These are phyloP conservation scores for Oligia fasciuncula DNA, from an alignment of 2,888 invertebrate genomes.

Conservation along the genomic window DNA sequence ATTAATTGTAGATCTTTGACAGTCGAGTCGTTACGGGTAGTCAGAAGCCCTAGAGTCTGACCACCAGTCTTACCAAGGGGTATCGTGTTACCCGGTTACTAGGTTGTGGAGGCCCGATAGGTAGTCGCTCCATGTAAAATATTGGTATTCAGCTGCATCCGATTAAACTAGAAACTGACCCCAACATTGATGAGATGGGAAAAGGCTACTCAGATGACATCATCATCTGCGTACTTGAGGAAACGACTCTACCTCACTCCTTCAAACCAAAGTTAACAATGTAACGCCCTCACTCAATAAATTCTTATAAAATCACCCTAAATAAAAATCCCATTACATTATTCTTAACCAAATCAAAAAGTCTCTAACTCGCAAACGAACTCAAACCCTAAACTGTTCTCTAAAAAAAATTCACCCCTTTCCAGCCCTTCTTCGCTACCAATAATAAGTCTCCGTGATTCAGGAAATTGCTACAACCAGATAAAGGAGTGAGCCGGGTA, in stretches of 20 bases:
- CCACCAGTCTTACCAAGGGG: neutral
- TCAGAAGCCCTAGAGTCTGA: neutral
- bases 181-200: no score
- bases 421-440: slow-evolving; percentile 49
- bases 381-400: slow-evolving; percentile 22
- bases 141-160: no score
- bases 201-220: no score
- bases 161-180: no score
- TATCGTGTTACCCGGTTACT: neutral
- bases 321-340: slow-evolving; percentile 34
- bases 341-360: slow-evolving; percentile 25
- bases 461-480: slow-evolving; percentile 66
- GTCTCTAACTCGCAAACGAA: slow-evolving; percentile 34
- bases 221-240: no score
- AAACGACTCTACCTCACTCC: neutral
- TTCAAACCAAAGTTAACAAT: neutral
- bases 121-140: neutral
- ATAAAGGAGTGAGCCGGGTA: slow-evolving; percentile 60
- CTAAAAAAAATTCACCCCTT: slow-evolving; percentile 26
- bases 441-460: slow-evolving; percentile 63
- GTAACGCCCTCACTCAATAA: neutral
- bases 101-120: neutral
- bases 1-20: neutral
- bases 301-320: neutral
- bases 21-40: neutral